These are phyloP conservation scores for Platycheirus albimanus DNA, from an alignment of 2,888 invertebrate species.

Conservation along the genomic window DNA sequence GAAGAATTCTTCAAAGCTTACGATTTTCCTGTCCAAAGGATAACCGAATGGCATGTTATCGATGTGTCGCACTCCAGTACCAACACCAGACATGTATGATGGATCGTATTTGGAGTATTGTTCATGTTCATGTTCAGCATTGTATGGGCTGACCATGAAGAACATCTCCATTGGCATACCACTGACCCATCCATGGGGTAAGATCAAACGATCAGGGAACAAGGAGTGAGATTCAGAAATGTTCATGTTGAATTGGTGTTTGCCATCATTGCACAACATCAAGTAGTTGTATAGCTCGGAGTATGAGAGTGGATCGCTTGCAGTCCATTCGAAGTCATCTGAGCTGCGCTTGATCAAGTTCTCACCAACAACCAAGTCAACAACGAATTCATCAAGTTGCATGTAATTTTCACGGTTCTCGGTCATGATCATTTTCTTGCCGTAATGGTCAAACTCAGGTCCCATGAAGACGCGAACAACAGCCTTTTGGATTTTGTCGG, in stretches of 20 bases:
- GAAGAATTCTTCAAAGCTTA: constrained; percentile 84
- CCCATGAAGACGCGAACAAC: constrained; percentile 87
- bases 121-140: constrained; percentile 78
- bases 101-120: constrained; percentile 82
- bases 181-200: constrained; percentile 88
- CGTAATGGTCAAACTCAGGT: constrained; percentile 86
- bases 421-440: constrained; percentile 83
- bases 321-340: constrained; percentile 79
- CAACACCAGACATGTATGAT: constrained; percentile 84
- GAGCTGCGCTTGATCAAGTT: constrained; percentile 76
- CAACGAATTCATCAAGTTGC: constrained; percentile 85
- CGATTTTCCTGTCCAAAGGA: constrained; percentile 88
- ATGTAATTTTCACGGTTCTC: constrained; percentile 85
- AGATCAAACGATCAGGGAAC: constrained; percentile 88
- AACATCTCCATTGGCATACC: constrained; percentile 87
- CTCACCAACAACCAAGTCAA: constrained; percentile 84
- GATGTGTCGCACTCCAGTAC: constrained; percentile 84
- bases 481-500: constrained; percentile 84
- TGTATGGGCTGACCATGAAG: constrained; percentile 85
- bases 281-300: constrained; percentile 80
- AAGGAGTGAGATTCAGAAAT: constrained; percentile 86
- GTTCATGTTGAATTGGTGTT: constrained; percentile 84
- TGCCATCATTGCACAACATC: constrained; percentile 84
- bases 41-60: constrained; percentile 88
- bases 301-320: constrained; percentile 84